Evolutionary conservation across 2,797 vertebrate genomes (phyloP), one percentile per base, ranked within the genome.

Genomic region (Xyrichtys novacula): DNA sequence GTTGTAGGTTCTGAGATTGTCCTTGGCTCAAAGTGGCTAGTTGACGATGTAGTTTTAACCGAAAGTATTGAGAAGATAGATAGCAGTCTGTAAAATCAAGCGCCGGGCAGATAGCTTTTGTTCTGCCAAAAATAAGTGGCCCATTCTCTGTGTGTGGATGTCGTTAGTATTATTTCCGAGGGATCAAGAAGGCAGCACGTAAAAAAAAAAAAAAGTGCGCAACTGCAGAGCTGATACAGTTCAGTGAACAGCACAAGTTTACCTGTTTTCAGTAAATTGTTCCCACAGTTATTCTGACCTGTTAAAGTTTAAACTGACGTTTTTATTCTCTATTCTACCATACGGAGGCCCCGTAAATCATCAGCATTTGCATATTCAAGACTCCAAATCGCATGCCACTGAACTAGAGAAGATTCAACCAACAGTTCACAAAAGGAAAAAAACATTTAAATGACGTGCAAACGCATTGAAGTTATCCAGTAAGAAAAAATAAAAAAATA

Each of bases 151-250:
- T 0, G 0, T 19, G 0, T 16, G 0, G 0, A 1, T 44, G 1
- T 52, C 2, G 22, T 25, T 28, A 23, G 8, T 3, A 12, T 29
- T 11, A 10, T 44, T 65, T 65, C 14, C 8, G 3, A 32, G 31
- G 63, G 73, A 10, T 14, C 40, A 0, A 66, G 49, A 86, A 84
- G 3, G 73, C 75, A 60, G 10, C 73, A 62, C 38, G n/a, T n/a
- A n/a, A n/a, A 20, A 9, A 29, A 25, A 19, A 28, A 15, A 6
- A 19, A 23, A 54, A 78, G 71, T 28, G 66, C 72, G 76, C 85
- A 77, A 7, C 54, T 46, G 76, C 78, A 43, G 42, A 54, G 2
- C 1, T 53, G 16, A 10, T 39, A 29, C 26, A 52, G 6, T 40
- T 43, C 23, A 47, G 60, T 60, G 62, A n/a, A n/a, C n/a, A n/a